Conservation (phyloP, 2,888 invertebrate species). For the Lordiphosa andalusiaca region DNA sequence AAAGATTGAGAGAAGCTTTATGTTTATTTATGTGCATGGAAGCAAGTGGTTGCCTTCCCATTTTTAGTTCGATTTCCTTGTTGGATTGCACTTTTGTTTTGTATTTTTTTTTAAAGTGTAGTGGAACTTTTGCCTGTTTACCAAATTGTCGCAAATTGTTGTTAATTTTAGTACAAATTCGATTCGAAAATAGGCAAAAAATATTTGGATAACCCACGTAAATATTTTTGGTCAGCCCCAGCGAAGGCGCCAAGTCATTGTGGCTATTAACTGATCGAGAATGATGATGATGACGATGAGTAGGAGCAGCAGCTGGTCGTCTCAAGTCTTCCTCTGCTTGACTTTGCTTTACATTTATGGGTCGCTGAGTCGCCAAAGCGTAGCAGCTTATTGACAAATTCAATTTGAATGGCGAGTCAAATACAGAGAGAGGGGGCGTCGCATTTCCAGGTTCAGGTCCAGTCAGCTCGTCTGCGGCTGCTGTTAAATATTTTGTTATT, state of each 20-base stretch:
- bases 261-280: conserved; percentile 52
- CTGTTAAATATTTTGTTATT: conserved; percentile 63
- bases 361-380: conserved; percentile 49
- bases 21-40: too few relatives aligned
- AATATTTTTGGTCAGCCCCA: conserved; percentile 21
- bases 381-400: conserved; percentile 62
- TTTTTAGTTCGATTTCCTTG: too few relatives aligned
- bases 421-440: conserved; percentile 6
- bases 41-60: too few relatives aligned
- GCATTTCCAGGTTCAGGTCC: conserved; percentile 11
- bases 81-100: conserved; percentile 2
- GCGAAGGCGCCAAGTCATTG: conserved; percentile 42
- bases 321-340: background rate
- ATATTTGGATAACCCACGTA: conserved; percentile 56
- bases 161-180: conserved; percentile 57
- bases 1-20: too few relatives aligned
- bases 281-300: conserved; percentile 2
- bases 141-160: conserved; percentile 41
- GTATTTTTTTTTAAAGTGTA: conserved; percentile 10
- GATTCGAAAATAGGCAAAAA: conserved; percentile 49
- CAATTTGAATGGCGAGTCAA: conserved; percentile 59
- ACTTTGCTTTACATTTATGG: conserved; percentile 46
- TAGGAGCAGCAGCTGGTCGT: conserved; percentile 12
- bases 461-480: conserved; percentile 32
- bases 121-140: conserved; percentile 37